phyloP scores from a whole-genome alignment of 2,113 vertebrate genomes.

The Planiliza haematocheilus region DNA sequence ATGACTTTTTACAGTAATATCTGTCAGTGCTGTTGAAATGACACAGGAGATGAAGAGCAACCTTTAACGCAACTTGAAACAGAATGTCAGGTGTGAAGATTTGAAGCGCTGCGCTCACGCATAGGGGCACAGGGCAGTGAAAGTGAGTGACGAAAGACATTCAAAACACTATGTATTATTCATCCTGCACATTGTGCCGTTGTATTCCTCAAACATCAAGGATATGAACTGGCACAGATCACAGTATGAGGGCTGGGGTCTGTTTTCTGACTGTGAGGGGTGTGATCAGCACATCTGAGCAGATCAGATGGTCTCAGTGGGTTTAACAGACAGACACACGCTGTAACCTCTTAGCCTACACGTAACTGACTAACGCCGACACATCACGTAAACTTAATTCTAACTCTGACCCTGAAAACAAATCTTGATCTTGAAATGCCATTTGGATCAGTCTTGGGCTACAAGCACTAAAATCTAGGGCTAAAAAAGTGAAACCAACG shows the following conservation, averaged over 20 bases:
- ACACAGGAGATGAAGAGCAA: conserved; percentile 21
- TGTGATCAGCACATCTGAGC: conserved; percentile 43
- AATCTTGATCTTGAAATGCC: too few relatives aligned
- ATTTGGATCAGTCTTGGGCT: too few relatives aligned
- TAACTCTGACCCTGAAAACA: too few relatives aligned
- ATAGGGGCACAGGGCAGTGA: conserved; percentile 2
- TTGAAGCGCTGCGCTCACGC: conserved; percentile 16
- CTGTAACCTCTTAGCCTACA: too few relatives aligned
- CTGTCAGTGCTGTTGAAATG: conserved; percentile 5
- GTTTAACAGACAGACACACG: neutral
- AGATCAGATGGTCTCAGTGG: neutral
- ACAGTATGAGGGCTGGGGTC: conserved; percentile 63
- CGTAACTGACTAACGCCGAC: too few relatives aligned
- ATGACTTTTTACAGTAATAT: neutral
- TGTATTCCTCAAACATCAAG: conserved; percentile 64
- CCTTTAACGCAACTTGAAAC: conserved; percentile 35
- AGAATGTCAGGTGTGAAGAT: conserved; percentile 33
- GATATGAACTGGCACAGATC: conserved; percentile 72
- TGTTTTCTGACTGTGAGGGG: conserved; percentile 39
- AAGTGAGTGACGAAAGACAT: conserved; percentile 16
- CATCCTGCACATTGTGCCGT: conserved; percentile 59
- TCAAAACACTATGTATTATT: conserved; percentile 55
- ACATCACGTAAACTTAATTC: too few relatives aligned
- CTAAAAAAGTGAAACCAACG: too few relatives aligned
- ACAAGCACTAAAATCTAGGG: too few relatives aligned